Base-by-base conservation (phyloP, 1,140 invertebrate genomes). In the Onthophagus taurus region DNA sequence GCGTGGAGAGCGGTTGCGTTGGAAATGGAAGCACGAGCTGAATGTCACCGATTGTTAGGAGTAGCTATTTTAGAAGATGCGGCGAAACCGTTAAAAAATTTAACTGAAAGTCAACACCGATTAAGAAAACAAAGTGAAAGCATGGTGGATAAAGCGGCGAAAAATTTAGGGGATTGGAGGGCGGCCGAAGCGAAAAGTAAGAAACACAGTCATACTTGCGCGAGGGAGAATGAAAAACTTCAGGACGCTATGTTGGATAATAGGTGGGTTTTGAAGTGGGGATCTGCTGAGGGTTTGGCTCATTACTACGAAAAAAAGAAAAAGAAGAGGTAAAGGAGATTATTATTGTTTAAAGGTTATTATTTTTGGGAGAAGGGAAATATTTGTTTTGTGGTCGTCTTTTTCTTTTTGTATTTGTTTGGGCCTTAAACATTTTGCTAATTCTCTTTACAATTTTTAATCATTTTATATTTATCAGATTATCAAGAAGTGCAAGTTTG, bases 11-110 rank as follows among this genome's bases (percentile, higher is more conserved):
- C 83, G 48, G 85, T 91, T 33, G 87, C 85, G 21, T 72, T 80
- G n/a, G 86, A 92, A 65, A 87, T 94, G 78, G 90, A 94, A 64
- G 76, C 81, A 49, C 81, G 89, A 56, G 84, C 88, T 16, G 89
- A 93, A 60, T 77, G 86, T 26, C 90, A 93, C 67, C 80, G 82
- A 71, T 77, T 70, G 53, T 55, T 58, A 29, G 52, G 85, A 41
- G 72, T 74, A 42, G 76, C 85, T 12, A 66, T 96, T 4, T 68
- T 78, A 38, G 91, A 95, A 53, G 90, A 95, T 62, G 75, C 94
- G 31, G 85, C 88, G 8, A 91, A 91, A 69, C 91, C 91, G 31
- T 71, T 95, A 48, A 85, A 85, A 64, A 67, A 66, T 31, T 65
- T 81, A 17, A 71, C 78, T 6, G 80, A 81, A 49, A 74, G 68